Base-by-base conservation (phyloP, 2,888 invertebrate species). In the Catocala fraxini region DNA sequence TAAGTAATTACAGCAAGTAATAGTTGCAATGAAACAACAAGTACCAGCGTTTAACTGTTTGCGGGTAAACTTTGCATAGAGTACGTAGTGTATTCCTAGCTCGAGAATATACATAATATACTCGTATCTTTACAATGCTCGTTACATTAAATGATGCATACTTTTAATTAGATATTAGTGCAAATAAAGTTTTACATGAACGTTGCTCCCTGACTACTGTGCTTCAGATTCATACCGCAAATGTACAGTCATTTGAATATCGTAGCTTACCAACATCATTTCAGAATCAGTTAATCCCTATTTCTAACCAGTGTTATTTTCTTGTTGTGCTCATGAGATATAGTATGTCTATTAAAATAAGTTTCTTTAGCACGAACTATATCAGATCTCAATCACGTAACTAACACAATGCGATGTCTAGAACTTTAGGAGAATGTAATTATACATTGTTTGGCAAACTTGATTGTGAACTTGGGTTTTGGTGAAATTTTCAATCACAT, bases 131-230 rank as follows among this genome's bases (percentile, higher is more conserved):
- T 65, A 54, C 39, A 51, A 51, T 51, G 35, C 59, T 59, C 64
- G 61, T 76, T 55, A 63, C 54, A 51, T 58, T 67, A 67, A 70
- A 73, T 57, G 69, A 65, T 68, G 63, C 68, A 65, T 68, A 49
- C 53, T 54, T 55, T 68, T 64, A 65, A 73, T 61, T 71, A 63
- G 12, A 10, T 65, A 45, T 56, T 64, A 52, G 61, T 59, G 45
- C 12, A 48, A 41, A 49, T 71, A 55, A 52, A 52, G 51, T 70
- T 66, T 70, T 59, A 61, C 58, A 25, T 59, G 41, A 15, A 33
- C 43, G 7, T 47, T 48, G 33, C 13, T 43, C 43, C 42, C 42
- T 9, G 5, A n/a, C 34, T n/a, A 10, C 12, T 6, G 35, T 13
- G 9, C n/a, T 51, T 13, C 6, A 9, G 7, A 39, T 39, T 1